Evolutionary conservation across 2,888 invertebrate species (phyloP), one percentile per base, ranked within the genome.

Genomic region (Helicoverpa assulta): DNA sequence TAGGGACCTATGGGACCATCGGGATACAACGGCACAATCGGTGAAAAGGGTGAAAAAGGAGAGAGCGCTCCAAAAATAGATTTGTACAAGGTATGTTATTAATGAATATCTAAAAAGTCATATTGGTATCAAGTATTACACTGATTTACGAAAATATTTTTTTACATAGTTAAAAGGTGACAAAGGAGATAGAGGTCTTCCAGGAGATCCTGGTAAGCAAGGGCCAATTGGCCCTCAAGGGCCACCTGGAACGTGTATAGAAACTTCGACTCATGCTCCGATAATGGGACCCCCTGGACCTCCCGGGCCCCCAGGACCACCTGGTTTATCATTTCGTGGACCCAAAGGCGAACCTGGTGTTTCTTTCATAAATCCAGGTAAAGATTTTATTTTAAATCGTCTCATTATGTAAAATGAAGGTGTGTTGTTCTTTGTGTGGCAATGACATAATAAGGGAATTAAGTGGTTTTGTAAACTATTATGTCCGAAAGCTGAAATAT

Each of bases 11-110:
- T 70, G 10, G 89, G 89, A 62, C 76, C 40, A 18, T 26, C 86
- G 12, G 90, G 90, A 3, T 73, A 70, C 19, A 84, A 88, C 59
- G 90, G 90, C 8, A 83, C 82, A 6, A 50, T 63, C 12, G 90
- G 90, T 33, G 73, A 80, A 67, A 94, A 92, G 60, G 94, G 94
- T 62, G 88, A 92, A 75, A 94, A 91, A 74, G 94, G 94, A 40
- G 91, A 91, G 53, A 86, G 85, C 76, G 74, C 84, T n/a, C 77
- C 85, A 40, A 68, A 80, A 12, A 83, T 89, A 70, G 85, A 91
- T 75, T 40, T 88, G 26, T 70, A 79, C 69, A 87, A 86, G 88
- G 94, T 94, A 33, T 67, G 50, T 52, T 67, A 19, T 5, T 53
- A 53, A 26, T 1, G 2, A 16, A 21, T 26, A 18, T 18, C 4